These are phyloP conservation scores for Pogonocichla stellata DNA, from an alignment of 2,113 vertebrate species.

Conservation along the genomic window DNA sequence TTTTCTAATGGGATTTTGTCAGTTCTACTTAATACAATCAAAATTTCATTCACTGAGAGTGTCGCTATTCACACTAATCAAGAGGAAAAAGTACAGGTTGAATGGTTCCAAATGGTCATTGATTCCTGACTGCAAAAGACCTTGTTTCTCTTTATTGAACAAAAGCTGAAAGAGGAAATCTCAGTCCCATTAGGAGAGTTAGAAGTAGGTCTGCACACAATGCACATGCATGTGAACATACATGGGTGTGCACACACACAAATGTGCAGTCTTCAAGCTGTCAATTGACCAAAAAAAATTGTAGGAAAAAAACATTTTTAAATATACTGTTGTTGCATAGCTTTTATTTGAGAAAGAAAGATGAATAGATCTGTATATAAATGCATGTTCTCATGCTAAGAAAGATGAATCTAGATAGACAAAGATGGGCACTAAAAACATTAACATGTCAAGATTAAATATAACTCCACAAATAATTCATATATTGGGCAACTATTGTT, in stretches of 20 bases:
- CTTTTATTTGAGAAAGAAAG: neutral
- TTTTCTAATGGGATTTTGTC: constrained; percentile 37
- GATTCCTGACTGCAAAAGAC: neutral
- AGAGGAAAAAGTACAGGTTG: constrained; percentile 3
- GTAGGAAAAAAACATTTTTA: neutral
- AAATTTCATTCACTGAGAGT: neutral
- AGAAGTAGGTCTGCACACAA: neutral
- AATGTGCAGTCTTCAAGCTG: neutral
- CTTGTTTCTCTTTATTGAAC: constrained; percentile 1
- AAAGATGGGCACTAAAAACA: neutral
- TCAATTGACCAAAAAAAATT: neutral
- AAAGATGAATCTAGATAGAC: neutral
- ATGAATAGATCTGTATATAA: neutral
- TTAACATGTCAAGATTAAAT: neutral
- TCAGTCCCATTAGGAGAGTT: neutral
- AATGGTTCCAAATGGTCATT: neutral
- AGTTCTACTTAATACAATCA: constrained; percentile 21
- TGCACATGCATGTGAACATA: neutral
- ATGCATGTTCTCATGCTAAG: neutral
- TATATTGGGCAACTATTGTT: neutral
- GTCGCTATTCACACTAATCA: constrained; percentile 8
- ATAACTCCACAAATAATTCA: neutral
- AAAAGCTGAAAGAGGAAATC: neutral
- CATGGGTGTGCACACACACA: accelerated
- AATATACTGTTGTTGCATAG: neutral